Conservation (phyloP, 2,888 invertebrate species). For the Tineola bisselliella region DNA sequence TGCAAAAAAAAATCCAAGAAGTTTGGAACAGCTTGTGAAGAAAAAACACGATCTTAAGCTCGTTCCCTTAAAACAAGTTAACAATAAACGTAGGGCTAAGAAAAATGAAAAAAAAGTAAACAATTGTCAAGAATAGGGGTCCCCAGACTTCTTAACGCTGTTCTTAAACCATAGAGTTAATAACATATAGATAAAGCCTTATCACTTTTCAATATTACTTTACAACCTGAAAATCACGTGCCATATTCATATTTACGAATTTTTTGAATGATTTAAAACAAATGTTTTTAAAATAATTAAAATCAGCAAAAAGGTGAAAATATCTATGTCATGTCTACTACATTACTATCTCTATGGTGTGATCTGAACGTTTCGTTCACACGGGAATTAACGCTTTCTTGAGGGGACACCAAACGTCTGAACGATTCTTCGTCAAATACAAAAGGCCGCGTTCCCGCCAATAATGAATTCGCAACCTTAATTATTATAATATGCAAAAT, state of each 20-base stretch:
- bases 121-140: slow-evolving; percentile 25
- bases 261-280: too few species aligned
- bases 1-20: too few species aligned
- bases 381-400: slow-evolving; percentile 58
- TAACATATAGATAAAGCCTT: neutral
- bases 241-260: too few species aligned
- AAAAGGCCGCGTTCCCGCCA: slow-evolving; percentile 24
- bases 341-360: neutral
- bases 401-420: slow-evolving; percentile 31
- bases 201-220: too few species aligned
- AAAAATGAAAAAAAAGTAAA: slow-evolving; percentile 36
- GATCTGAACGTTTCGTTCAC: slow-evolving; percentile 32
- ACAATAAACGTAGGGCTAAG: slow-evolving; percentile 36
- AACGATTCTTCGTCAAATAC: slow-evolving; percentile 18
- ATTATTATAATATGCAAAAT: slow-evolving; percentile 12
- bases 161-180: slow-evolving; percentile 18
- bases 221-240: too few species aligned
- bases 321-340: too few species aligned
- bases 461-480: slow-evolving; percentile 8
- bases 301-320: too few species aligned
- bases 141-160: slow-evolving; percentile 41
- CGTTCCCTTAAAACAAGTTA: slow-evolving; percentile 24
- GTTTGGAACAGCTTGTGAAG: neutral
- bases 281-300: too few species aligned
- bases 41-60: neutral